Conservation (phyloP, 2,113 vertebrate species). For the Panurus biarmicus region DNA sequence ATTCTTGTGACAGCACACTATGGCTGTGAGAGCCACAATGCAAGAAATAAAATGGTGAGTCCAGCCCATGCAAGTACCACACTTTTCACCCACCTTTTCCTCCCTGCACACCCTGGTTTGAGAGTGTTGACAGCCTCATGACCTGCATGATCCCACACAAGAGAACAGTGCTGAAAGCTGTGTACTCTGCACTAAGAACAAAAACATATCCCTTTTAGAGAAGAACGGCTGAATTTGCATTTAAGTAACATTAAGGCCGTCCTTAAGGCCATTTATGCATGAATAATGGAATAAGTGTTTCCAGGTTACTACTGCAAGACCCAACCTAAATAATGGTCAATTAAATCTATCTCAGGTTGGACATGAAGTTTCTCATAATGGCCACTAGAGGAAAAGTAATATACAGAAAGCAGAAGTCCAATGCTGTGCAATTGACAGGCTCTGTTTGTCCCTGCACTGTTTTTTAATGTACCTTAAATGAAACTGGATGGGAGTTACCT, state of each 20-base stretch:
- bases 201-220: background rate
- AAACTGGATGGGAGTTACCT: background rate
- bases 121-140: background rate
- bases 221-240: background rate
- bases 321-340: background rate
- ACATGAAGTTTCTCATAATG: background rate
- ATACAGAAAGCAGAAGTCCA: background rate
- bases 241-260: background rate
- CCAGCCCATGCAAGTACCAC: background rate
- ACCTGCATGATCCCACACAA: background rate
- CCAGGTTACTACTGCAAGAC: background rate
- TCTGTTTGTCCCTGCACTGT: background rate
- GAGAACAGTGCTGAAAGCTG: background rate
- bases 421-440: background rate
- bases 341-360: background rate
- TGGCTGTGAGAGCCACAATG: background rate
- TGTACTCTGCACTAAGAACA: background rate
- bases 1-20: background rate
- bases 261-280: background rate
- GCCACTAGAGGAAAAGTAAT: conserved; percentile 29
- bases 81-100: background rate
- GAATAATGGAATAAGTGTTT: background rate
- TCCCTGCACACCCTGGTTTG: background rate
- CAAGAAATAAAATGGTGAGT: background rate
- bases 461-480: background rate